Conservation (phyloP, 2,113 vertebrate genomes). For the Spheniscus mendiculus region DNA sequence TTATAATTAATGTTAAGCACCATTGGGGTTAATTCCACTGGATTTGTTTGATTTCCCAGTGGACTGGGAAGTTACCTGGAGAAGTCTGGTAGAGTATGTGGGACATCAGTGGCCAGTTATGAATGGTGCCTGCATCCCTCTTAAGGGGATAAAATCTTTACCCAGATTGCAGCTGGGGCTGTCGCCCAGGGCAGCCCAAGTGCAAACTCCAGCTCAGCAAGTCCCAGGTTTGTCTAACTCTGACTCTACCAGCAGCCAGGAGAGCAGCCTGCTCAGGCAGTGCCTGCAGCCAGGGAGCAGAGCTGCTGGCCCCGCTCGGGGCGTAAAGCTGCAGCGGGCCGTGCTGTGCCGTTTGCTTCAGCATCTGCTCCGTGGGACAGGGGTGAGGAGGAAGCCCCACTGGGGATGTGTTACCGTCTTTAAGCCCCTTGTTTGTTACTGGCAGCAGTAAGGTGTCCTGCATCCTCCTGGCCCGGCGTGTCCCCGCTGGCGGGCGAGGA, state of each 20-base stretch:
- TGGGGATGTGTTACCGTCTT: accelerated
- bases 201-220: not conserved
- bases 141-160: accelerated
- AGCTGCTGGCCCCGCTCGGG: not conserved
- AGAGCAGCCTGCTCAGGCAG: not conserved
- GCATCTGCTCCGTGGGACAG: not conserved
- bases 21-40: not conserved
- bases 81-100: not conserved
- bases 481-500: not conserved
- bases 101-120: accelerated
- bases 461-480: too few species aligned
- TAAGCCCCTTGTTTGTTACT: not conserved
- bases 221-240: not conserved
- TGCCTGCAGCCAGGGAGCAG: not conserved
- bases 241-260: accelerated
- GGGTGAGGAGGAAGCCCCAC: accelerated
- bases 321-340: accelerated
- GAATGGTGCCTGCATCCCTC: not conserved
- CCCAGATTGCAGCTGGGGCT: not conserved
- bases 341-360: accelerated
- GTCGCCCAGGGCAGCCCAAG: not conserved
- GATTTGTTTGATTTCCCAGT: not conserved
- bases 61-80: not conserved
- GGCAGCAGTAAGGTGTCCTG: not conserved
- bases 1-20: not conserved